phyloP scores from a whole-genome alignment of 1,140 invertebrate genomes.

The Drosophila tsacasi region DNA sequence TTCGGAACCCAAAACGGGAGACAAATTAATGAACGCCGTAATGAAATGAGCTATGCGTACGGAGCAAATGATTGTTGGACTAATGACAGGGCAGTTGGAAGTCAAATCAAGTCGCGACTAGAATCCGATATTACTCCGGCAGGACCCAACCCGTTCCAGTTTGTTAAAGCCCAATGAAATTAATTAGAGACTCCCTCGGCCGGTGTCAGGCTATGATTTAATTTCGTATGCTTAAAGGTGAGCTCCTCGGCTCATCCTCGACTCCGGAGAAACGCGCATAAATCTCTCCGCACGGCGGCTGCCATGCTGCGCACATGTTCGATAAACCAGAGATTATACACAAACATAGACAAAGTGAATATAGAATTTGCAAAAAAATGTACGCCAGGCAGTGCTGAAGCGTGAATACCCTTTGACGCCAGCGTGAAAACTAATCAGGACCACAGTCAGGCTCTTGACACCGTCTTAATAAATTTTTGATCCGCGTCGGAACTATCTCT shows the following conservation, averaged over 20 bases:
- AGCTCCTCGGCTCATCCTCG: constrained; percentile 15
- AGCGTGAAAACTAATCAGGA: constrained; percentile 27
- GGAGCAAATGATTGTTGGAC: constrained; percentile 33
- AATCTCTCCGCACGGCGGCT: constrained; percentile 35
- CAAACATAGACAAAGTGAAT: constrained; percentile 60
- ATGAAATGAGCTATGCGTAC: constrained; percentile 49
- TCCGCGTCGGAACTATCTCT: neutral
- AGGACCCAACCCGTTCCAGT: constrained; percentile 11
- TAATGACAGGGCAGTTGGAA: constrained; percentile 73
- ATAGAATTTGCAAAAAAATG: constrained; percentile 40
- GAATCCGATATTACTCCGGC: constrained; percentile 69
- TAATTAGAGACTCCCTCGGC: constrained; percentile 34
- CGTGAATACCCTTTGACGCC: constrained; percentile 32
- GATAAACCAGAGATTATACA: constrained; percentile 54
- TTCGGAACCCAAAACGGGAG: constrained; percentile 16
- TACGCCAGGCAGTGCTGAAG: constrained; percentile 4
- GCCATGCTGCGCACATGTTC: constrained; percentile 52
- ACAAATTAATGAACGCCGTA: constrained; percentile 57
- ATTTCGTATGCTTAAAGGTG: constrained; percentile 47
- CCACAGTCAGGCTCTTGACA: neutral
- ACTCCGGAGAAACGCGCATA: constrained; percentile 23
- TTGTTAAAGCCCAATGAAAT: constrained; percentile 29
- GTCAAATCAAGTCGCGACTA: constrained; percentile 74
- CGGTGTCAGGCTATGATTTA: neutral
- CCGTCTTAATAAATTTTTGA: constrained; percentile 23